Evolutionary conservation across 2,888 invertebrate species (phyloP).

Genomic region (Julus scandinavius): DNA sequence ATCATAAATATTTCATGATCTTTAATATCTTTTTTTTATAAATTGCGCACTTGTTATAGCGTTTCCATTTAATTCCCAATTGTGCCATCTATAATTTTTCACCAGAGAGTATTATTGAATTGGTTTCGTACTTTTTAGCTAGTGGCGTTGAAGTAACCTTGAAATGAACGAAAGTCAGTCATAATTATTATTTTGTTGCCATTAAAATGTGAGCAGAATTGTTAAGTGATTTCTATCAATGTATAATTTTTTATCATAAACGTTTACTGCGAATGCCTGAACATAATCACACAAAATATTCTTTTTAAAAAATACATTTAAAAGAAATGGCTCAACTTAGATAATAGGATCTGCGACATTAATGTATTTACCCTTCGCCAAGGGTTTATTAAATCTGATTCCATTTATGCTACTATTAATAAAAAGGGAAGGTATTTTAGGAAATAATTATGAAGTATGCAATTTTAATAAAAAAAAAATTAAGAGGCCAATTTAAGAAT

Average conservation of each 20-base stretch:
- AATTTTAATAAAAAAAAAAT: background rate
- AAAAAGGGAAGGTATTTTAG: background rate
- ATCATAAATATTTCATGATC: background rate
- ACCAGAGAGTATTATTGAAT: background rate
- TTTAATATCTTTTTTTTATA: background rate
- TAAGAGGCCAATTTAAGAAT: background rate
- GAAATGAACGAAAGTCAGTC: background rate
- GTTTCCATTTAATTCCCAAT: conserved; percentile 25
- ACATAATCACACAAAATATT: background rate
- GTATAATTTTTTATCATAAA: background rate
- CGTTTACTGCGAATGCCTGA: background rate
- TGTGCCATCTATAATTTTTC: background rate
- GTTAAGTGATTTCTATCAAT: background rate
- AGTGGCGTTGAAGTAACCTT: background rate
- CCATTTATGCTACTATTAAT: background rate
- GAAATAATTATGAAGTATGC: background rate
- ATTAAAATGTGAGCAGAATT: conserved; percentile 3
- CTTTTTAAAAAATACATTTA: background rate
- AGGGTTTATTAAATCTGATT: background rate
- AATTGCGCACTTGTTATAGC: background rate
- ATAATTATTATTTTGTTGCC: conserved; percentile 17
- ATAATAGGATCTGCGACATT: background rate
- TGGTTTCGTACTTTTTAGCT: background rate
- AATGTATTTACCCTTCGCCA: background rate
- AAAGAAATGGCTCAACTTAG: background rate